A percentile compares a stretch with the other conserved stretches of the same genome.
Evolutionary conservation across 2,888 invertebrate species (phyloP).

Genomic region (Agrotis puta): DNA sequence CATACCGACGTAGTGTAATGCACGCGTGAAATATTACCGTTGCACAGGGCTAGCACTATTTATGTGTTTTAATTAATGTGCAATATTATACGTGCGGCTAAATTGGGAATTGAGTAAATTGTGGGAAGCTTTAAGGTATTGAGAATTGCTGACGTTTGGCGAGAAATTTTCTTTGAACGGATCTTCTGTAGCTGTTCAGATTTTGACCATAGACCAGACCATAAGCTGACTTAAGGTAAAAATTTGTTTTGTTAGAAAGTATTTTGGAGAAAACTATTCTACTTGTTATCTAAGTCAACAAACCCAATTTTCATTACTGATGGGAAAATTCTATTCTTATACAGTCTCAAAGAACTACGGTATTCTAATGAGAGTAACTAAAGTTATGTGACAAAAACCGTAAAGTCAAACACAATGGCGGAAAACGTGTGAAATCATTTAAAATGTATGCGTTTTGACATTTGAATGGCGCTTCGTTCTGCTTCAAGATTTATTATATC

Average conservation of each 20-base stretch:
- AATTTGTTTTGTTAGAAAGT: too few species aligned
- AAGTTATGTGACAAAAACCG: conserved; percentile 60
- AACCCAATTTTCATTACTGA: conserved; percentile 16
- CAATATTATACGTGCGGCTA: background rate
- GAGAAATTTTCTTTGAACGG: background rate
- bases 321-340: conserved; percentile 56
- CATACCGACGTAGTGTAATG: conserved; percentile 26
- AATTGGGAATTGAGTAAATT: conserved; percentile 15
- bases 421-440: conserved; percentile 62
- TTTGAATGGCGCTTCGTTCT: conserved; percentile 54
- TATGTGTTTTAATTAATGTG: conserved; percentile 29
- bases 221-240: too few species aligned
- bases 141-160: background rate
- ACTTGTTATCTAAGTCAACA: conserved; percentile 1
- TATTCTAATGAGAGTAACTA: conserved; percentile 62
- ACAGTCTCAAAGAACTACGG: conserved; percentile 45
- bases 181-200: background rate
- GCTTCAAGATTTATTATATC: conserved; percentile 55
- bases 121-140: background rate
- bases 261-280: background rate
- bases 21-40: conserved; percentile 47
- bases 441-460: conserved; percentile 58
- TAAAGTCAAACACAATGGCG: conserved; percentile 55
- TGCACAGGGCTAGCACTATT: conserved; percentile 23
- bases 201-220: background rate